These are phyloP conservation scores for Merops nubicus DNA, from an alignment of 2,113 vertebrate species.

Conservation along the genomic window DNA sequence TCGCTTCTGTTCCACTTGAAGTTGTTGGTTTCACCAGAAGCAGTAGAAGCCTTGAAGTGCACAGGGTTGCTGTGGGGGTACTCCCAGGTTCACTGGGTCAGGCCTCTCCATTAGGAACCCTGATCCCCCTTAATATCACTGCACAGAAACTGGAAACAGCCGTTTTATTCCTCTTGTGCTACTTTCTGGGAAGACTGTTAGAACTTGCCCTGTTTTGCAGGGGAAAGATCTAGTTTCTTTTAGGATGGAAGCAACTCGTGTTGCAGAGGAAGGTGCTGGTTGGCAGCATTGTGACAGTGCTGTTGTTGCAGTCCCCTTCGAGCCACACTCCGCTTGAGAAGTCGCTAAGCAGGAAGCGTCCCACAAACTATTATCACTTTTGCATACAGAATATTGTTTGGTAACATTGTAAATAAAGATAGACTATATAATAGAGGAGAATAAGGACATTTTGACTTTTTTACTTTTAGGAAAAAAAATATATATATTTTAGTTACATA, in stretches of 20 bases:
- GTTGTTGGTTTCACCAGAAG: background rate
- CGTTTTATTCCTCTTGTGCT: background rate
- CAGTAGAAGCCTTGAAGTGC: background rate
- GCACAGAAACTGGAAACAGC: background rate
- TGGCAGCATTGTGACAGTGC: background rate
- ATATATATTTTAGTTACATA: slow-evolving; percentile 77
- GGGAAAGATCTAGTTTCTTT: background rate
- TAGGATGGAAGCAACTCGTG: background rate
- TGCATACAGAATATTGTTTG: slow-evolving; percentile 58
- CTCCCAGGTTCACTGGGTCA: background rate
- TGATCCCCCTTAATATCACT: background rate
- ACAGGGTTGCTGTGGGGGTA: background rate
- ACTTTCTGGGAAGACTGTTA: background rate
- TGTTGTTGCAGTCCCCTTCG: background rate
- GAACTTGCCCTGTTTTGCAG: background rate
- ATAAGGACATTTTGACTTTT: slow-evolving; percentile 73
- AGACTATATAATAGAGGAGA: slow-evolving; percentile 70
- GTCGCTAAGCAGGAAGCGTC: background rate
- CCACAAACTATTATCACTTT: background rate
- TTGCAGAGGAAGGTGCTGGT: background rate
- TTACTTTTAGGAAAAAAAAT: slow-evolving; percentile 69
- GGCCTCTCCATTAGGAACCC: background rate
- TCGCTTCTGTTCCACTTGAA: background rate
- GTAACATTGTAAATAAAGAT: slow-evolving; percentile 76
- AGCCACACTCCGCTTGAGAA: background rate